Base-by-base conservation (phyloP, 2,113 vertebrate species). In the Helogale parvula region DNA sequence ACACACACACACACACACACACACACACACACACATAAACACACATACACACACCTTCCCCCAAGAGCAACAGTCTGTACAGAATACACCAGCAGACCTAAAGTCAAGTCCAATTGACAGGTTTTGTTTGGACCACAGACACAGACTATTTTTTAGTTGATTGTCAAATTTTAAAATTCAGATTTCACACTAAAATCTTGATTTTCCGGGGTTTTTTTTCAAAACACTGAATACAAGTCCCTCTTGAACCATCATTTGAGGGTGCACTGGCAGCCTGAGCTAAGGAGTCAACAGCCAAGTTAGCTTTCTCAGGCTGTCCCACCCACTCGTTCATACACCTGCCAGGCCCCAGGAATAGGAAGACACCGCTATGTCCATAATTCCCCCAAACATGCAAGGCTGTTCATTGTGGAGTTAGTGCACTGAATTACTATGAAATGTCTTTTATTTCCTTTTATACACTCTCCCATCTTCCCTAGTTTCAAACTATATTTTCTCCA, bases 371-470 rank as follows among this genome's bases (percentile, higher is more conserved):
- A 17, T 14, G 69, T 88, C 23, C 50, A 33, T 19, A 57, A 57
- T 47, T 87, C 13, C n/a, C 66, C 63, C 16, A 47, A 14, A 57
- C 14, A 6, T 5, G 1, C 52, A 84, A 17, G 21, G 6, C 27
- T 38, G 2, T n/a, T 25, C n/a, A 15, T 0, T 2, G 3, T 25
- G 16, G 12, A 31, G 41, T 35, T 52, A 52, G 27, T 3, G 0
- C 7, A 0, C 2, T 41, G 29, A 14, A 16, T 76, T 41, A 57
- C 31, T n/a, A 21, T 0, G 5, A n/a, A 87, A 79, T 54, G 3
- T 12, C 15, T n/a, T 23, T 81, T 50, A 80, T 52, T 81, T 31
- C 31, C 54, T 63, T 85, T 21, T 14, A 21, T 38, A 12, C 12
- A 54, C 5, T 74, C 54, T 65, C 4, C 31, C 71, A 45, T 33